A percentile compares a stretch with the other conserved stretches of the same genome.
phyloP scores from a whole-genome alignment of 2,113 vertebrate species.

The Conger conger region DNA sequence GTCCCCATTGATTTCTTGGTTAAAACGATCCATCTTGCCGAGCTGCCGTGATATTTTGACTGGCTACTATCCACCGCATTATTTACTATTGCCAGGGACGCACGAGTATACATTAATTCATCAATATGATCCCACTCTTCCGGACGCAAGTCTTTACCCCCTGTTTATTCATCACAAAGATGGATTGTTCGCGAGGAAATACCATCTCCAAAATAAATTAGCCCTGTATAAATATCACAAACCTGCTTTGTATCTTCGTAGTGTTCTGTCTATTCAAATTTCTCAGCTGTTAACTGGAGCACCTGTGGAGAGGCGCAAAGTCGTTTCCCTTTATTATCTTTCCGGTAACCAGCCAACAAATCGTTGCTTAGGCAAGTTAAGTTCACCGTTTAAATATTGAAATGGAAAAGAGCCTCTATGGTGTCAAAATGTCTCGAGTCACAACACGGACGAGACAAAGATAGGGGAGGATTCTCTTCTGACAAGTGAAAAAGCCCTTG shows the following conservation, averaged over 20 bases:
- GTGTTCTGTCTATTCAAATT: neutral
- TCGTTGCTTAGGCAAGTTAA: neutral
- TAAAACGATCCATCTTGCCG: slow-evolving; percentile 59
- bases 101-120: slow-evolving; percentile 63
- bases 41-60: slow-evolving; percentile 63
- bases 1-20: slow-evolving; percentile 57
- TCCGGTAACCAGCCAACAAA: neutral
- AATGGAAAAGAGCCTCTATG: neutral
- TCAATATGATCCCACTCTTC: slow-evolving; percentile 57
- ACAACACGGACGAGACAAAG: neutral
- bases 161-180: slow-evolving; percentile 37
- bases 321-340: neutral
- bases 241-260: neutral
- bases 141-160: slow-evolving; percentile 30
- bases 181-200: slow-evolving; percentile 31
- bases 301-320: neutral
- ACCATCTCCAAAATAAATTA: slow-evolving; percentile 12
- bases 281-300: neutral
- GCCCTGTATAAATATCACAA: neutral
- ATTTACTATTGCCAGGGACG: slow-evolving; percentile 63
- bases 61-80: slow-evolving; percentile 58
- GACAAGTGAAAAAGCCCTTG: neutral
- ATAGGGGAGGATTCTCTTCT: neutral
- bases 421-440: neutral
- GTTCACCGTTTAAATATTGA: neutral